Evolutionary conservation across 2,888 invertebrate genomes (phyloP), one percentile per base, ranked within the genome.

Genomic region (Orchestes rusci): DNA sequence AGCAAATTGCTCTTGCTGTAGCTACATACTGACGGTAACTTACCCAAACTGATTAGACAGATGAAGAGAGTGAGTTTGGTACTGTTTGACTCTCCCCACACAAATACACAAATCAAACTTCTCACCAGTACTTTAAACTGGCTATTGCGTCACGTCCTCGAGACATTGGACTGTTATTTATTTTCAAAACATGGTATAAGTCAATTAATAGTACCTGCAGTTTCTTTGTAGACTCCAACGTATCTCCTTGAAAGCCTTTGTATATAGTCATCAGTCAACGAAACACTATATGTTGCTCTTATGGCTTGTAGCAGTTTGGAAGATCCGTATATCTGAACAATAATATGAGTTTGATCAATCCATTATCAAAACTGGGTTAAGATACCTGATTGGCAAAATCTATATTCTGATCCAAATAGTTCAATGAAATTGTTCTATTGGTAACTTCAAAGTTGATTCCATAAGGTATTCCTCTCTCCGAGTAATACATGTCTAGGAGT

Each of bases 381-480:
- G n/a, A n/a, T n/a, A n/a, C n/a, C 39, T 47, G 42, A 23, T 43
- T 38, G 3, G 47, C 16, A 20, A 42, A 35, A 13, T 47, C 34
- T 5, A 39, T 29, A 34, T 47, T 43, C 8, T 47, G 34, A 17
- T 8, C 3, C 5, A 47, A 16, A 16, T 47, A 46, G 15, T 63
- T 60, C 55, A 76, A 73, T 30, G 73, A 65, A 1, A 63, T 56
- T 17, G 69, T 69, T 42, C 80, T 67, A 50, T 75, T 72, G 53
- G 79, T 79, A 2, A 78, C 79, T 56, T 70, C 73, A n/a, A 78
- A 69, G 20, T 65, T 65, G 0, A 68, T 62, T 16, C 79, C 71
- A 54, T 76, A 77, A 1, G 74, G 72, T 1, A 77, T 68, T 1
- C 80, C 81, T 44, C 73, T 71, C 50, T 74, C 68, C 0, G 80